phyloP scores from a whole-genome alignment of 2,113 vertebrate genomes.

The Montifringilla adamsi region DNA sequence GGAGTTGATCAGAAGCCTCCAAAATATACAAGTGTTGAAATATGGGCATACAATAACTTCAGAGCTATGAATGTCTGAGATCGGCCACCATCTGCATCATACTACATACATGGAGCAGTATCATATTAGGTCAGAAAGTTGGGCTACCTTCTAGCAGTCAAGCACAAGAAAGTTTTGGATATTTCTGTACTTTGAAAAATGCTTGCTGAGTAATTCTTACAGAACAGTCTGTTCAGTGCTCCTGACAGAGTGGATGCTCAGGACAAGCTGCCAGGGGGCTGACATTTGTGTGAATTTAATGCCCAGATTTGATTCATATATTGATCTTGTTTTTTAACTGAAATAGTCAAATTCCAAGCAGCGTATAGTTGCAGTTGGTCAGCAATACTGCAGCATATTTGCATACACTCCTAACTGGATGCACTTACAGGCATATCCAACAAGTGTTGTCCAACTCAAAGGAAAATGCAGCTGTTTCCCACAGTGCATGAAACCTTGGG shows the following conservation, averaged over 20 bases:
- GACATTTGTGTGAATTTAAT: neutral
- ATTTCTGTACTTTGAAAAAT: neutral
- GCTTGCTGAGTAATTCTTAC: neutral
- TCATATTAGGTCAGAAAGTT: neutral
- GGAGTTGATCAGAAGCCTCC: neutral
- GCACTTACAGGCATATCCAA: neutral
- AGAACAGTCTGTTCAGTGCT: neutral
- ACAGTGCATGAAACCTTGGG: accelerated
- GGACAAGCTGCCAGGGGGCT: neutral
- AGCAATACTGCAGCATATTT: neutral
- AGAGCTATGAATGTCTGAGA: neutral
- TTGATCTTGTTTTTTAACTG: neutral
- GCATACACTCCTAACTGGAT: neutral
- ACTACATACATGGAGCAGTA: neutral
- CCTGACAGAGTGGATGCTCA: neutral
- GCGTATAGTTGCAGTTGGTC: neutral
- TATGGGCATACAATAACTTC: neutral
- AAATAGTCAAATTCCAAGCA: neutral
- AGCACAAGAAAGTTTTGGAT: neutral
- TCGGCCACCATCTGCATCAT: neutral
- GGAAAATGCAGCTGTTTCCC: neutral
- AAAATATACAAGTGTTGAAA: neutral
- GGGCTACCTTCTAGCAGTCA: neutral
- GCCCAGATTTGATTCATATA: neutral
- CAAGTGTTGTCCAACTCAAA: neutral